Conservation (phyloP, 2,797 vertebrate species). For the Lepilemur ruficaudatus region DNA sequence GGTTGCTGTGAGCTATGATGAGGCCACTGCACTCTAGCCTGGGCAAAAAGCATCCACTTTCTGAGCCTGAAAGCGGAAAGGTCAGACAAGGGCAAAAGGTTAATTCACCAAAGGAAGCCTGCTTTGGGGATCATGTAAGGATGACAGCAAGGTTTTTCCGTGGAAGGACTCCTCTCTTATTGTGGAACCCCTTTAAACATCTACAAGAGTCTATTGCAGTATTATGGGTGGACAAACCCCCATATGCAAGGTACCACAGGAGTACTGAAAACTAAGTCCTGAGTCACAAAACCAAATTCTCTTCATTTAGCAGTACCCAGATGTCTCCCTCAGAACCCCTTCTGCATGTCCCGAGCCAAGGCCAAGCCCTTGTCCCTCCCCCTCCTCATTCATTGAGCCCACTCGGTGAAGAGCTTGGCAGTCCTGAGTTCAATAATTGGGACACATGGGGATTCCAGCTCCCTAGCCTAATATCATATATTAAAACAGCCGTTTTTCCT, state of each 20-base stretch:
- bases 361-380: neutral
- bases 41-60: neutral
- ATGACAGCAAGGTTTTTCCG: neutral
- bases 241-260: neutral
- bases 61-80: neutral
- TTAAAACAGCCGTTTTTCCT: slow-evolving; percentile 64
- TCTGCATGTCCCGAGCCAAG: neutral
- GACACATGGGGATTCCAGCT: slow-evolving; percentile 53
- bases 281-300: neutral
- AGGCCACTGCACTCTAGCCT: neutral
- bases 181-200: neutral
- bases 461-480: slow-evolving; percentile 64
- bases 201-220: neutral
- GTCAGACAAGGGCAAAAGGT: neutral
- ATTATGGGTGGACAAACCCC: neutral
- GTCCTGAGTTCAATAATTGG: slow-evolving; percentile 59
- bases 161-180: neutral
- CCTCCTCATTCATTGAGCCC: neutral
- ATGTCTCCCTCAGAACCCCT: neutral
- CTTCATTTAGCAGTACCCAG: neutral
- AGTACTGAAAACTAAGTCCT: neutral
- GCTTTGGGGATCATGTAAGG: neutral
- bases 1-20: neutral
- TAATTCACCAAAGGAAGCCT: slow-evolving; percentile 32
- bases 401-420: neutral